These are phyloP conservation scores for Cynoglossus semilaevis DNA, from an alignment of 2,113 vertebrate species.

Conservation along the genomic window DNA sequence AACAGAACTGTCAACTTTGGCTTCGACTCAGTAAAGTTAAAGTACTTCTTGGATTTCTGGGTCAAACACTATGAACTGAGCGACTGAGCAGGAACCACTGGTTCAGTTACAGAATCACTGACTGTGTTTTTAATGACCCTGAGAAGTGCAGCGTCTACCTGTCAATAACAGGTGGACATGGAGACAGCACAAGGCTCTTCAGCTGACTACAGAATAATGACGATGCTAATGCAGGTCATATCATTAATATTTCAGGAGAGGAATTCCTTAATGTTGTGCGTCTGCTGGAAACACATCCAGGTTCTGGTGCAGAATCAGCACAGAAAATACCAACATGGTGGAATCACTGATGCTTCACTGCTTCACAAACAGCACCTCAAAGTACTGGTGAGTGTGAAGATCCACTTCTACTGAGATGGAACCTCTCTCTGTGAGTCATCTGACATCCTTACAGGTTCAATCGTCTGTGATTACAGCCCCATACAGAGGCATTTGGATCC, in stretches of 20 bases:
- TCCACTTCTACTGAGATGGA: too few species aligned
- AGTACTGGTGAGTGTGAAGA: too few species aligned
- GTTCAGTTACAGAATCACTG: too few species aligned
- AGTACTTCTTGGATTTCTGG: too few species aligned
- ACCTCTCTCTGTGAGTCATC: slow-evolving; percentile 4
- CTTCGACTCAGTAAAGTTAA: too few species aligned
- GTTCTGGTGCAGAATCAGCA: slow-evolving; percentile 21
- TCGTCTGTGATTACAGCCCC: slow-evolving; percentile 19
- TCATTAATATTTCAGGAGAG: slow-evolving; percentile 56
- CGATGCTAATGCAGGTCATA: slow-evolving; percentile 60
- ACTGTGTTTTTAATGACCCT: background rate
- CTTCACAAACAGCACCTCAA: too few species aligned
- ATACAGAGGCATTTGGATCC: slow-evolving; percentile 32
- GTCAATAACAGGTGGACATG: too few species aligned
- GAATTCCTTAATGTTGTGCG: slow-evolving; percentile 22
- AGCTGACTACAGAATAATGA: slow-evolving; percentile 58
- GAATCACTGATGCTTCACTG: too few species aligned
- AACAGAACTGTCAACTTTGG: too few species aligned
- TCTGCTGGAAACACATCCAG: slow-evolving; percentile 34
- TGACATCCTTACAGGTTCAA: slow-evolving; percentile 6
- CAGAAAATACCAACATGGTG: too few species aligned
- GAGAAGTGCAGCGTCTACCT: slow-evolving; percentile 16
- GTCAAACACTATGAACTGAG: too few species aligned
- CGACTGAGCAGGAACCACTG: too few species aligned
- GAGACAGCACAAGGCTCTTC: slow-evolving; percentile 39